Evolutionary conservation across 1,140 invertebrate species (phyloP), one percentile per base, ranked within the genome.

Genomic region (Diabrotica undecimpunctata): DNA sequence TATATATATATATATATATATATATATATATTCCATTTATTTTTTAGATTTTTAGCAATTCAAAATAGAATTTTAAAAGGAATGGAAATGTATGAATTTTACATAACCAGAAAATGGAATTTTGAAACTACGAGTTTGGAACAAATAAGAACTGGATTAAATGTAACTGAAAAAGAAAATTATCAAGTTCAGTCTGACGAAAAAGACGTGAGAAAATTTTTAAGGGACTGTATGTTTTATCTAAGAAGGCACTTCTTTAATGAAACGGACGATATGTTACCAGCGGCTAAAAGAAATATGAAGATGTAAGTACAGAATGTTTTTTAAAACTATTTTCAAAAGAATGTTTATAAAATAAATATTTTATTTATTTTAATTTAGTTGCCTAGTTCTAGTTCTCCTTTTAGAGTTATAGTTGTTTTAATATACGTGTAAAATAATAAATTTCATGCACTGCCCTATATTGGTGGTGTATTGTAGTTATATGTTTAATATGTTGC

Each of bases 191-290:
- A 81, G 59, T 75, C 75, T 2, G 67, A 77, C 41, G 74, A 73
- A 14, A 70, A 81, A 67, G 77, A 81, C 60, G 67, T 81, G 6
- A 64, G 70, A 9, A 70, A 71, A 7, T 82, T 81, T 64, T 78
- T 82, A 55, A 68, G 62, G 14, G 67, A 80, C 36, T 80, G 79
- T 57, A 75, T 78, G 5, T 65, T 76, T 36, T 75, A 77, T 12
- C 74, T 79, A 11, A 73, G 84, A 59, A 72, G 79, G 61, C 84
- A 81, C 69, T 79, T 85, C 38, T 74, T 86, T 8, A 83, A 84
- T 65, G 85, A 86, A 75, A 77, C 80, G 54, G 81, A 81, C 12
- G 79, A 79, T 6, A 85, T 83, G 7, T 66, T 87, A 39, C 83
- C 84, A 10, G 79, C 79, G 36, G 81, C 81, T 13, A 74, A 74